phyloP scores from a whole-genome alignment of 2,797 vertebrate genomes.

The Mus minutoides region DNA sequence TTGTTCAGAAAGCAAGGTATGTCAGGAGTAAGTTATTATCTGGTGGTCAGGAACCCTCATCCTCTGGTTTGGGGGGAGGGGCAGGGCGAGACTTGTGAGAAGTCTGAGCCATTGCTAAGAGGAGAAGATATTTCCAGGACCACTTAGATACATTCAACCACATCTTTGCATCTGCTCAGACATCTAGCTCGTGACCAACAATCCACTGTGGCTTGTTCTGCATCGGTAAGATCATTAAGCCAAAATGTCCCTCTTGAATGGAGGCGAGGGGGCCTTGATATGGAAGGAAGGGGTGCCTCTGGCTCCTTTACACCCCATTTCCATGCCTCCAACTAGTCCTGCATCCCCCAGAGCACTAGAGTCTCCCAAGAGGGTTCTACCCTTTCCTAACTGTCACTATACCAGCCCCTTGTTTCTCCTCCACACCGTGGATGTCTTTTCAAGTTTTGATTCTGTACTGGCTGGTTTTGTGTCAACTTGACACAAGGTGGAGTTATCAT shows the following conservation, averaged over 20 bases:
- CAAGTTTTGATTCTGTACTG: not conserved
- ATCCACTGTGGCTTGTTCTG: not conserved
- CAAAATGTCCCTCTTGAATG: not conserved
- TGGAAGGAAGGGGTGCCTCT: not conserved
- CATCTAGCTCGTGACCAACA: not conserved
- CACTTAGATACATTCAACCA: not conserved
- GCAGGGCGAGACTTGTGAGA: not conserved
- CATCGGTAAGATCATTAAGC: not conserved
- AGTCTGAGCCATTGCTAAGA: not conserved
- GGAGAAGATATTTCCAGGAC: not conserved
- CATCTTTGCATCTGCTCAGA: not conserved
- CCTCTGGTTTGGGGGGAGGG: not conserved
- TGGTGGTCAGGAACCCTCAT: not conserved
- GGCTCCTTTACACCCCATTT: not conserved
- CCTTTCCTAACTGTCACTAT: not conserved
- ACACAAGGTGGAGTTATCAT: too few species aligned
- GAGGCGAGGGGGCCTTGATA: not conserved
- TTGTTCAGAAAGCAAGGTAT: not conserved
- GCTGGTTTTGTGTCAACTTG: too few species aligned
- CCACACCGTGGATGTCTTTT: not conserved
- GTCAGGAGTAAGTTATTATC: not conserved
- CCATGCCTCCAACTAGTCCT: not conserved
- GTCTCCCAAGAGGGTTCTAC: not conserved
- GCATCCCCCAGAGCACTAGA: rapidly evolving
- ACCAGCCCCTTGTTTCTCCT: not conserved